A percentile compares a stretch with the other conserved stretches of the same genome.
These are phyloP conservation scores for Tillus elongatus DNA, from an alignment of 2,888 invertebrate genomes.

Conservation along the genomic window DNA sequence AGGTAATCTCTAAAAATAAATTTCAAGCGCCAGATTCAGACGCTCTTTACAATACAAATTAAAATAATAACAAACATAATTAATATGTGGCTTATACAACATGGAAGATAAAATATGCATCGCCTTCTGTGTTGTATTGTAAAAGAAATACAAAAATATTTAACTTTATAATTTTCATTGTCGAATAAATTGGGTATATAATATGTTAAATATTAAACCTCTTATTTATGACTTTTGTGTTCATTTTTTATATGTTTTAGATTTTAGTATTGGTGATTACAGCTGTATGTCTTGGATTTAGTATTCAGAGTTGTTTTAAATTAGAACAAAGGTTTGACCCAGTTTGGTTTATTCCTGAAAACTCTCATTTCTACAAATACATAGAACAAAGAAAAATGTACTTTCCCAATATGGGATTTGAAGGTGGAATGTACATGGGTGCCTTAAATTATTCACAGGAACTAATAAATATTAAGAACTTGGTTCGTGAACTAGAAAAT, in stretches of 20 bases:
- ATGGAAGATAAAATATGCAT: no score
- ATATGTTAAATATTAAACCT: no score
- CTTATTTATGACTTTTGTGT: slow-evolving; percentile 8
- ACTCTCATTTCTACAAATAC: slow-evolving; percentile 57
- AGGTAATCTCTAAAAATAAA: no score
- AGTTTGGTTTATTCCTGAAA: slow-evolving; percentile 67
- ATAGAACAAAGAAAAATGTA: slow-evolving; percentile 47
- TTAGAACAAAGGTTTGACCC: slow-evolving; percentile 73
- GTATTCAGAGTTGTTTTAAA: slow-evolving; percentile 52
- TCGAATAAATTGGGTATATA: no score
- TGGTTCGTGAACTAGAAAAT: slow-evolving; percentile 47
- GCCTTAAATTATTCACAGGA: slow-evolving; percentile 56
- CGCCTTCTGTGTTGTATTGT: no score
- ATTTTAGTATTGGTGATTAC: slow-evolving; percentile 52
- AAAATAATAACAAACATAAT: no score
- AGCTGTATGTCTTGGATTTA: slow-evolving; percentile 50
- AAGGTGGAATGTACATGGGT: slow-evolving; percentile 58
- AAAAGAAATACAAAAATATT: no score
- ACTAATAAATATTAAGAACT: slow-evolving; percentile 48
- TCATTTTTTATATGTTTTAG: slow-evolving; percentile 31
- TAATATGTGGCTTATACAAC: no score
- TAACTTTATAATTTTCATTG: no score
- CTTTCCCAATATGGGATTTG: slow-evolving; percentile 58
- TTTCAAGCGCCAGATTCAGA: no score
- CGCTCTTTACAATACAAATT: no score